Base-by-base conservation (phyloP, 2,797 vertebrate genomes). In the Amniataba percoides region DNA sequence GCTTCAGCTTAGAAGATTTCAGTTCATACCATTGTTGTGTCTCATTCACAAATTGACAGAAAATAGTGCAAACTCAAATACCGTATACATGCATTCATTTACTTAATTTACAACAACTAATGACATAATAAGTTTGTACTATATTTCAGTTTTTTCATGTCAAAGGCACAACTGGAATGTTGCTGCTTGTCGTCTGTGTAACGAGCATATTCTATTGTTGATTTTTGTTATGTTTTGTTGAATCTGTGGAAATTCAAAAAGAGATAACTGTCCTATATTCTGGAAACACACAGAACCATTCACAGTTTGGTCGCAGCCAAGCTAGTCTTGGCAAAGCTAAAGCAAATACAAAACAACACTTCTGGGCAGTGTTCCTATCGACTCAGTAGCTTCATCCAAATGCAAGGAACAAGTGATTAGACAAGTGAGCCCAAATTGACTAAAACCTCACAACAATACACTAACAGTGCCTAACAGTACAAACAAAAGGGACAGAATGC, bases 371-470 rank as follows among this genome's bases (percentile, higher is more conserved):
- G 61, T 86, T 91, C 80, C 87, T 87, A 78, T 81, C 71, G 16
- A 75, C 70, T 87, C 68, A 64, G 69, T 73, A 71, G 74, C 74
- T 67, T 69, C 79, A 80, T 88, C 84, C 86, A 89, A 87, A 87
- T 83, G 72, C 80, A 89, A 86, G 74, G 75, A 87, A 92, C 81
- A 86, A 86, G 76, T 77, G 85, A 91, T 88, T 82, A 87, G 85
- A 87, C 62, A 69, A 90, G 76, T 89, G 79, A 79, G 78, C 53
- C 74, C 71, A 80, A 87, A 90, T 71, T 83, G 81, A 90, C 74
- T 81, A 63, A 88, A 88, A 85, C 83, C 75, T 77, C 19, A 42
- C 52, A 86, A 88, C 77, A 90, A 78, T 81, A 78, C 74, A 84
- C 63, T 67, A 75, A 84, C 75, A 74, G 18, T 66, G 68, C 65